A percentile compares a stretch with the other conserved stretches of the same genome.
These are phyloP conservation scores for Cyclina sinensis DNA, from an alignment of 1,140 invertebrate species.

Conservation along the genomic window DNA sequence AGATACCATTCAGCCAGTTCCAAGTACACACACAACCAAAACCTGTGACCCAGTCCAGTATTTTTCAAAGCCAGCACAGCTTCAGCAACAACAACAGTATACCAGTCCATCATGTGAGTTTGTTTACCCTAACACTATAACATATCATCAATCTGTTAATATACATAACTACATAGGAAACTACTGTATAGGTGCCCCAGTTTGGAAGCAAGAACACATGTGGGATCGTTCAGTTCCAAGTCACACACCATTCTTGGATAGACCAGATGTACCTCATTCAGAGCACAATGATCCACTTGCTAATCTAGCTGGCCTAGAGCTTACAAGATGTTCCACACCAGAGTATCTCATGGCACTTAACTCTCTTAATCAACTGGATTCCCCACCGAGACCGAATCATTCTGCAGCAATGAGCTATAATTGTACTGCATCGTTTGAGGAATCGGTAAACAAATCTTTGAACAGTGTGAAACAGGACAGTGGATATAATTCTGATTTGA, in stretches of 20 bases:
- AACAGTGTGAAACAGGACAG: conserved; percentile 67
- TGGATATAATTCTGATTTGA: conserved; percentile 75
- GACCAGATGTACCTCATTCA: background rate
- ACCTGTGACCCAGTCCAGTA: background rate
- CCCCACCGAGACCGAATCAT: conserved; percentile 30
- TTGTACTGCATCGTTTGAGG: background rate
- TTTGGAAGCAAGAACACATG: conserved; percentile 38
- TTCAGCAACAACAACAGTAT: background rate
- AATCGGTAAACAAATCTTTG: background rate
- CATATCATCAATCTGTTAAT: conserved; percentile 59
- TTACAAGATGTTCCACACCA: conserved; percentile 75
- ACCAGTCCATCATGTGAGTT: conserved; percentile 37
- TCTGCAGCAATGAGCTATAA: background rate
- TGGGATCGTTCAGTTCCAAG: background rate
- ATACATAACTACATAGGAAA: conserved; percentile 54
- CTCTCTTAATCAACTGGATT: conserved; percentile 55
- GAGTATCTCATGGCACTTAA: conserved; percentile 70
- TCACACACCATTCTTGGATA: background rate
- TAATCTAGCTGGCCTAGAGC: conserved; percentile 41
- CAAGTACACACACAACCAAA: background rate
- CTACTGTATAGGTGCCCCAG: conserved; percentile 24
- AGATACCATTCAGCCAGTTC: background rate
- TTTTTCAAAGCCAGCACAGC: background rate
- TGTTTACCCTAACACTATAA: conserved; percentile 44
- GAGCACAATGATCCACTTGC: conserved; percentile 38